A percentile compares a stretch with the other conserved stretches of the same genome.
phyloP scores from a whole-genome alignment of 2,113 vertebrate species.

The Carlito syrichta region DNA sequence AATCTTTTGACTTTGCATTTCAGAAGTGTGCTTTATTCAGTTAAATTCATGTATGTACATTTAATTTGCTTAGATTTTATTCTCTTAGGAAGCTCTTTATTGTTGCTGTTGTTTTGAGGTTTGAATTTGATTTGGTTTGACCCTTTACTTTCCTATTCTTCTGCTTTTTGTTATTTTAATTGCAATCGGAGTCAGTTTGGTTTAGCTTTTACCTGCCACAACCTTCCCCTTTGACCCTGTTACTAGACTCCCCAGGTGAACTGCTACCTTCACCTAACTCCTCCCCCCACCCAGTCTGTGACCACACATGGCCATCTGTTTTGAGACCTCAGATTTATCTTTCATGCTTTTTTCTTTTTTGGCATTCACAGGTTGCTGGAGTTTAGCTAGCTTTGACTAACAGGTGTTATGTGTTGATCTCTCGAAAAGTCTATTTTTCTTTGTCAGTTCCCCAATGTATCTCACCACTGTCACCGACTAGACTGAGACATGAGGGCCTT shows the following conservation, averaged over 20 bases:
- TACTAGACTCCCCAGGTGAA: background rate
- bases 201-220: background rate
- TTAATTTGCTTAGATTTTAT: constrained; percentile 5
- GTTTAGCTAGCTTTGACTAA: background rate
- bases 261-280: background rate
- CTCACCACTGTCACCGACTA: background rate
- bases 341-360: background rate
- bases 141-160: background rate
- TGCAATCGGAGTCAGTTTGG: background rate
- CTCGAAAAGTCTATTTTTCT: constrained; percentile 13
- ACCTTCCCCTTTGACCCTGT: background rate
- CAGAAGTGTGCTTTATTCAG: background rate
- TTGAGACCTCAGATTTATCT: background rate
- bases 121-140: constrained; percentile 13
- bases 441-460: background rate
- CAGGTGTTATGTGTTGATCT: constrained; percentile 50
- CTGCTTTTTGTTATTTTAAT: background rate
- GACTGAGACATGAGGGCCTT: background rate
- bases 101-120: background rate
- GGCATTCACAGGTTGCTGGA: background rate
- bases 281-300: background rate
- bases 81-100: background rate
- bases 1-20: constrained; percentile 4
- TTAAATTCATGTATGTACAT: background rate
- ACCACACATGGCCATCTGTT: background rate